Percentiles rank a stretch among this genome's conserved stretches.
phyloP scores from a whole-genome alignment of 2,113 vertebrate genomes.

The Paramisgurnus dabryanus region DNA sequence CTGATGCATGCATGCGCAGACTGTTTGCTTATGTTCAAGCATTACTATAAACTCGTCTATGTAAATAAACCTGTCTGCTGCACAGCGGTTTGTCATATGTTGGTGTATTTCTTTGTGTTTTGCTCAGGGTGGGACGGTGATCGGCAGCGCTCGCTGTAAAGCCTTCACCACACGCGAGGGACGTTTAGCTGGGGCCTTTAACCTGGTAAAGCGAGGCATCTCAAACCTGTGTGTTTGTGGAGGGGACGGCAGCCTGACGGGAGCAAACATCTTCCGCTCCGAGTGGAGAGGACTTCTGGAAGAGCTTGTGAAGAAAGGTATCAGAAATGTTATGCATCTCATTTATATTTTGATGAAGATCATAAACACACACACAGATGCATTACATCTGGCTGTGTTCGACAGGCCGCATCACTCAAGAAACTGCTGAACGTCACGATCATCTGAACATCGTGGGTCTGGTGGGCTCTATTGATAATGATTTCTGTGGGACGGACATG shows the following conservation, averaged over 20 bases:
- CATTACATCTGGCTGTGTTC: not conserved
- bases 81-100: not conserved
- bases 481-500: conserved; percentile 96
- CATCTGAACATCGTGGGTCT: conserved; percentile 88
- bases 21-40: not conserved
- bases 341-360: not conserved
- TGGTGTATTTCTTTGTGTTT: not conserved
- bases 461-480: conserved; percentile 93
- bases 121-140: conserved; percentile 86
- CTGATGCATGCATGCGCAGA: not conserved
- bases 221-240: conserved; percentile 95
- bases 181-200: conserved; percentile 80
- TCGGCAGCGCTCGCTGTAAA: conserved; percentile 92
- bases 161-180: conserved; percentile 85
- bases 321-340: too few species aligned
- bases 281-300: conserved; percentile 88
- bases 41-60: not conserved
- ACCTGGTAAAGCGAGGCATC: conserved; percentile 88
- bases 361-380: too few species aligned
- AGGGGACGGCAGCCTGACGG: conserved; percentile 92
- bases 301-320: conserved; percentile 81
- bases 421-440: conserved; percentile 71
- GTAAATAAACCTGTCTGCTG: not conserved
- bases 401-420: conserved; percentile 84
- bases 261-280: conserved; percentile 87